Evolutionary conservation across 1,140 invertebrate genomes (phyloP), one percentile per base, ranked within the genome.

Genomic region (Heliothis subflexa): DNA sequence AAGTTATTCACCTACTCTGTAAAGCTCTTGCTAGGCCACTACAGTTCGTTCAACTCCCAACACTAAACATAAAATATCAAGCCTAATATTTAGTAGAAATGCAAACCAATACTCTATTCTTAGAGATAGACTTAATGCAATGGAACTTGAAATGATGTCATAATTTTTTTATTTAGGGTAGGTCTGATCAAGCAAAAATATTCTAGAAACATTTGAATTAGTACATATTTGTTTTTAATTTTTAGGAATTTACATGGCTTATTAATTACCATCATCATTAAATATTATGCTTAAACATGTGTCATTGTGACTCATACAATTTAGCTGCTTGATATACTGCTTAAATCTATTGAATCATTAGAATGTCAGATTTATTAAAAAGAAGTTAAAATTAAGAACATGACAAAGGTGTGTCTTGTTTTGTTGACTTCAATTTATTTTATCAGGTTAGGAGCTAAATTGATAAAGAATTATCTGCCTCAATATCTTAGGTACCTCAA

Each of bases 331-430:
- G 28, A 62, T 28, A 4, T 62, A 45, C 5, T 40, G 9, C 33
- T 25, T 25, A 7, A 40, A 40, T 40, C 33, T 40, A 40, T 40
- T 40, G 9, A 40, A 9, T 40, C 33, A 40, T 40, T 9, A 40
- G 33, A 40, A 40, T 4, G 18, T 45, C 40, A 21, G 33, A 21
- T 1, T 12, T 47, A n/a, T 16, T 64, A 18, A 1, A 18, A 66
- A 12, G n/a, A 10, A n/a, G 40, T 11, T 13, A 47, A 18, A 66
- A 45, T 64, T 0, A 18, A n/a, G 16, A 64, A 45, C 45, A 18
- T 66, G 13, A 66, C 16, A 66, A 64, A 64, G 40, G 5, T 89
- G 11, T 64, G 12, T 12, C n/a, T n/a, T 66, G 18, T 21, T 66
- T 66, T 47, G 62, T 66, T 66, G 40, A 47, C 11, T 66, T 18